Percentiles rank a stretch among this genome's conserved stretches.
Conservation (phyloP, 1,140 invertebrate genomes). For the Drosophila erecta region DNA sequence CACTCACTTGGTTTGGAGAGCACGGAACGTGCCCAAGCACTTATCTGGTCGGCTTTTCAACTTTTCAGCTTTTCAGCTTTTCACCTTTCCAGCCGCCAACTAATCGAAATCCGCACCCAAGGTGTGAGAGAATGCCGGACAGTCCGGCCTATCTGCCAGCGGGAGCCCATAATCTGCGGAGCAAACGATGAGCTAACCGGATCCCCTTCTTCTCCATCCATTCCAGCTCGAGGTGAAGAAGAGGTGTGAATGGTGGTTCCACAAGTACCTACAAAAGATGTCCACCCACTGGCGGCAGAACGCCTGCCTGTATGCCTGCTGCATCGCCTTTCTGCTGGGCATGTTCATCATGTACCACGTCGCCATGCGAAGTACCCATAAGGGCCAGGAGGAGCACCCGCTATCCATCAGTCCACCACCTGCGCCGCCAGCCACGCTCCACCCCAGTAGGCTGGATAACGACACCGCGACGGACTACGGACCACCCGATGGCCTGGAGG, state of each 20-base stretch:
- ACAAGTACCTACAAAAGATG: slow-evolving; percentile 71
- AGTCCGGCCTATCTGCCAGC: slow-evolving; percentile 15
- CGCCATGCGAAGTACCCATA: slow-evolving; percentile 9
- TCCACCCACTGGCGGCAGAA: slow-evolving; percentile 72
- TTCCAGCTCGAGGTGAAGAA: slow-evolving; percentile 78
- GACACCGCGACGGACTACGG: slow-evolving; percentile 27
- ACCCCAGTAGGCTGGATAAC: slow-evolving; percentile 29
- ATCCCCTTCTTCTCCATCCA: neutral
- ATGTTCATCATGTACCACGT: slow-evolving; percentile 7
- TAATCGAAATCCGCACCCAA: slow-evolving; percentile 37
- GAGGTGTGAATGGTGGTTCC: slow-evolving; percentile 74
- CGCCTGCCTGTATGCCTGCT: slow-evolving; percentile 35
- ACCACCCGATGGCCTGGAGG: slow-evolving; percentile 30
- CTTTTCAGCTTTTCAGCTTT: no score
- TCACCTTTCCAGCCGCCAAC: slow-evolving; percentile 5
- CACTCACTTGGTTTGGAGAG: slow-evolving; percentile 22
- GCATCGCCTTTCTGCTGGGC: slow-evolving; percentile 27
- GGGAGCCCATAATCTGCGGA: neutral
- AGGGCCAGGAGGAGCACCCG: neutral
- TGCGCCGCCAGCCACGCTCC: neutral
- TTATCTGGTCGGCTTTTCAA: slow-evolving; percentile 32
- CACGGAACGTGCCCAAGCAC: slow-evolving; percentile 58
- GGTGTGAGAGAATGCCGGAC: slow-evolving; percentile 71
- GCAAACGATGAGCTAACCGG: slow-evolving; percentile 6
- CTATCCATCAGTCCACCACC: neutral